Evolutionary conservation across 2,113 vertebrate species (phyloP).

Genomic region (Syngnathus floridae): DNA sequence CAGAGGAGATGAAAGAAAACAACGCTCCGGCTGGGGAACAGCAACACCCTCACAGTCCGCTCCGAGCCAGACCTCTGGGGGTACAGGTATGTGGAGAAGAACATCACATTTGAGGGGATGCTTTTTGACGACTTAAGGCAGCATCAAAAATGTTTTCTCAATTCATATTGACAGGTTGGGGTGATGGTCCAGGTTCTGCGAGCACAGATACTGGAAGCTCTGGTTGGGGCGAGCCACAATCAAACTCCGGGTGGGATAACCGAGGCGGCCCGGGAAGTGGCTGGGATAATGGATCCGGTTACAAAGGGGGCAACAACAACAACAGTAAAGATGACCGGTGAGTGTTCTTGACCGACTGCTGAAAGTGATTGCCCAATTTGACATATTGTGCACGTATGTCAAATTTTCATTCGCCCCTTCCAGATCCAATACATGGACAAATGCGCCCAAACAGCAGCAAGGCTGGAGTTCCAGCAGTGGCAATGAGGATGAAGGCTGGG

Average conservation of each 20-base stretch:
- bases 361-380: neutral
- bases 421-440: slow-evolving; percentile 81
- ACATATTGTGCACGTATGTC: neutral
- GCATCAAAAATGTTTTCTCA: neutral
- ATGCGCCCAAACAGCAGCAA: slow-evolving; percentile 80
- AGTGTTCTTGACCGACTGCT: neutral
- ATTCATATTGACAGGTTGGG: slow-evolving; percentile 64
- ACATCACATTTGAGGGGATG: neutral
- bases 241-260: slow-evolving; percentile 78
- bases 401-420: neutral
- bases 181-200: slow-evolving; percentile 71
- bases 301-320: slow-evolving; percentile 43
- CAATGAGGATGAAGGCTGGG: slow-evolving; percentile 68
- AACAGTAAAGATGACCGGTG: slow-evolving; percentile 65
- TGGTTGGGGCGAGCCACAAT: slow-evolving; percentile 53
- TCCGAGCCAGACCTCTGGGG: slow-evolving; percentile 80
- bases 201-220: slow-evolving; percentile 64
- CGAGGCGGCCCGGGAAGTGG: slow-evolving; percentile 75
- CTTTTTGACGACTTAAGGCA: neutral
- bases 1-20: slow-evolving; percentile 74
- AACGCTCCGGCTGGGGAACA: slow-evolving; percentile 82
- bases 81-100: slow-evolving; percentile 48
- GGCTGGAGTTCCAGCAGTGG: slow-evolving; percentile 76
- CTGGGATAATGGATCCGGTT: slow-evolving; percentile 57
- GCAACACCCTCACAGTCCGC: slow-evolving; percentile 55